Percentiles rank a stretch among this genome's conserved stretches.
Evolutionary conservation across 2,113 vertebrate species (phyloP).

Genomic region (Patagioenas fasciata): DNA sequence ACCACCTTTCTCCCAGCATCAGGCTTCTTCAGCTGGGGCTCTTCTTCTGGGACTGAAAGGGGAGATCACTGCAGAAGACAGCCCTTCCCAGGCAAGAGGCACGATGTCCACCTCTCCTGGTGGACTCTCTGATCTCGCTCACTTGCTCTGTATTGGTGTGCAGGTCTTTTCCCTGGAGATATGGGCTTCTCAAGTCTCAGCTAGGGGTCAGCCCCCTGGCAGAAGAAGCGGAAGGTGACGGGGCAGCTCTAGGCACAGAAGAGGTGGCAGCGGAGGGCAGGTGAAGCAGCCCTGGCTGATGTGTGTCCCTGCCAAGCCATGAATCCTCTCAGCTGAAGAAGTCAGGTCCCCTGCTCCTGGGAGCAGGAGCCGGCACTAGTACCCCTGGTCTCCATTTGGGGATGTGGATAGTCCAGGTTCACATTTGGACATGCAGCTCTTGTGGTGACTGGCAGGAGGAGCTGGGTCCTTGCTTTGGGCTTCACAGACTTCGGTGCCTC

Average conservation of each 20-base stretch:
- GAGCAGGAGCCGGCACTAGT: background rate
- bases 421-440: accelerated
- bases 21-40: background rate
- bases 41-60: background rate
- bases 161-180: background rate
- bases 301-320: background rate
- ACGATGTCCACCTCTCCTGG: accelerated
- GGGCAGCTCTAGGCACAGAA: accelerated
- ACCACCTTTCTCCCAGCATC: background rate
- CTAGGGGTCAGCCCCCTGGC: background rate
- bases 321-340: background rate
- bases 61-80: background rate
- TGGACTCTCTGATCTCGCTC: background rate
- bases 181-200: background rate
- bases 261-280: background rate
- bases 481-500: background rate
- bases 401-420: accelerated
- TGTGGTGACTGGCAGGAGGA: background rate
- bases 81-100: background rate
- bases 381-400: background rate
- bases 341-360: background rate
- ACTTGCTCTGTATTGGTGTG: background rate
- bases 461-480: background rate
- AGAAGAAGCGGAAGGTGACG: background rate
- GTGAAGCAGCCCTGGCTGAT: accelerated